Evolutionary conservation across 1,140 invertebrate species (phyloP), one percentile per base, ranked within the genome.

Genomic region (Zaprionus tsacasi): DNA sequence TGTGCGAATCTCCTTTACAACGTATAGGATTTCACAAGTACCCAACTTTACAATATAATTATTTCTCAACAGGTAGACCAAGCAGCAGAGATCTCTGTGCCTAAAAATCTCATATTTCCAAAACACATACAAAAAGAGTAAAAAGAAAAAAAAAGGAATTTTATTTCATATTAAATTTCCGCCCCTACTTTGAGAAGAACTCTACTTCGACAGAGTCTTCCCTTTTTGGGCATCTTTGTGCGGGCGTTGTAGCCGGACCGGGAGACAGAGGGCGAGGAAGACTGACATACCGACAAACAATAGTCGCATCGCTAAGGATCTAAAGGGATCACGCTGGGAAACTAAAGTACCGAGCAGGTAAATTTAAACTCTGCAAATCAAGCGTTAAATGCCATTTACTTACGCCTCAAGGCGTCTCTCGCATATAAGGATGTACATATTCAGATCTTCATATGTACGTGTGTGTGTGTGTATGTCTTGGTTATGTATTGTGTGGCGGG

Each of bases 301-400:
- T 88, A 77, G 80, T 35, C 35, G 36, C 21, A 21, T 87, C 74
- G 73, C 61, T 33, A 56, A 72, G 68, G 72, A 59, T 79, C 55
- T 57, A 33, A 74, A 58, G 65, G 67, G 77, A 80, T 74, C 66
- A 59, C 48, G 54, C 35, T 65, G 58, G 59, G 60, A 66, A 76
- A 71, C 69, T 60, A 66, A 65, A 76, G 60, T 76, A 76, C 73
- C 59, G 21, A 38, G 35, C 83, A 86, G 82, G 83, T 87, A 87
- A 88, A 82, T 69, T 74, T 89, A 89, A 83, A 80, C 77, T 73
- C 78, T 59, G 76, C 66, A 88, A 83, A 83, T 88, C 77, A 89
- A 89, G 83, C 85, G 83, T 88, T 89, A 88, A 88, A 88, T 83
- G 58, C 78, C 78, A 61, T 79, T 88, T 89, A 89, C 85, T 88